A percentile compares a stretch with the other conserved stretches of the same genome.
These are phyloP conservation scores for Odocoileus hemionus DNA, from an alignment of 2,113 vertebrate genomes.

Conservation along the genomic window DNA sequence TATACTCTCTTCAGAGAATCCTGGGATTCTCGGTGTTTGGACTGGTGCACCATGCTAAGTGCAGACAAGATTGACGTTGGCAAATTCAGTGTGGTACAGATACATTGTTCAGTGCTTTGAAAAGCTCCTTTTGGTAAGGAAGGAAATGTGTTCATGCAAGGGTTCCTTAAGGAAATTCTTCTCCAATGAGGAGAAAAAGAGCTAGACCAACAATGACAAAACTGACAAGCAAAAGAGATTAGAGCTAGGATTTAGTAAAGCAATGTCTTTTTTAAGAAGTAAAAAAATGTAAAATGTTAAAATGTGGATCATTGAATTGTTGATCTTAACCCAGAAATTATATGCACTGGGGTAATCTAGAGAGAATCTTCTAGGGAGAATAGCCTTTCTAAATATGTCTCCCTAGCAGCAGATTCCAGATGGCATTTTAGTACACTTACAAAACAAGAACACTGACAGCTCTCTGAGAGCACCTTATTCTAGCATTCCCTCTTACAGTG, in stretches of 20 bases:
- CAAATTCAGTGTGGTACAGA: background rate
- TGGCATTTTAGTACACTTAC: background rate
- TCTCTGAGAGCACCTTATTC: background rate
- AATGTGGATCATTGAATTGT: background rate
- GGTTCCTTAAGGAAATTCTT: background rate
- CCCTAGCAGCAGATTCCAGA: background rate
- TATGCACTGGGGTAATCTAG: background rate
- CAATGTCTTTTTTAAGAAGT: background rate
- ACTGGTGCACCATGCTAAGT: background rate
- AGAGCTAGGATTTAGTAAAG: background rate
- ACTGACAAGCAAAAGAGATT: background rate
- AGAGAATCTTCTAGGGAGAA: background rate
- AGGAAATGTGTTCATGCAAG: background rate
- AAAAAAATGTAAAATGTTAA: background rate
- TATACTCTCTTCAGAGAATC: background rate
- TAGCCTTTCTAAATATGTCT: background rate
- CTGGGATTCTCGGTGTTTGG: background rate
- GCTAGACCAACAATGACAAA: background rate
- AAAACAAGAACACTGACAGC: background rate
- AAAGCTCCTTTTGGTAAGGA: background rate
- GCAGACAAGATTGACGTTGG: background rate
- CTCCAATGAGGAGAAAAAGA: background rate
- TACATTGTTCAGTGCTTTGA: background rate
- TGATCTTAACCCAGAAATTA: background rate
- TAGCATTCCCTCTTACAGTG: background rate